Evolutionary conservation across 2,113 vertebrate species (phyloP), one percentile per base, ranked within the genome.

Genomic region (Hemichromis elongatus): DNA sequence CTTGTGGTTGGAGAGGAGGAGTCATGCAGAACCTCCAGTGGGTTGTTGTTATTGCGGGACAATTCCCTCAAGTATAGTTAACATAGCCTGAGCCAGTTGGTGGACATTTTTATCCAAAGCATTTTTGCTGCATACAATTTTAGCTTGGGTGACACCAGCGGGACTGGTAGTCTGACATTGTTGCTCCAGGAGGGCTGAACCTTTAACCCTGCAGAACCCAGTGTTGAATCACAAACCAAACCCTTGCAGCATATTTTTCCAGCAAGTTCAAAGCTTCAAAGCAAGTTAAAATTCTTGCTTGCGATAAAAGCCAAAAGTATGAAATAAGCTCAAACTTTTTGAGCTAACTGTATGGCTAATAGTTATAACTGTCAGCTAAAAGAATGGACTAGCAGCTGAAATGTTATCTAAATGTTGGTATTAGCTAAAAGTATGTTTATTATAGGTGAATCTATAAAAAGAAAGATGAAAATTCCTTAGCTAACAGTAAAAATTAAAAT

Each of bases 11-110:
- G 59, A 87, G 63, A 57, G 42, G 84, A 59, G 83, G 88, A 86
- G 66, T 81, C 89, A 86, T 77, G 89, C 77, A 85, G 55, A 87
- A 88, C 86, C 86, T 92, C 88, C 21, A 79, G 24, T 84, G 88
- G 90, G 80, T 81, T 85, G 78, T 79, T 89, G 90, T 91, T 93
- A 82, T 86, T 91, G 90, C 45, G 6, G 83, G 86, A 89, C 82
- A 83, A 91, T 90, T 92, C 93, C 92, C 92, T 84, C 28, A 87
- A 89, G 90, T 86, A 89, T 63, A 89, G 83, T 94, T 92, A 94
- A 90, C 89, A 89, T 85, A 79, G 85, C 85, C 26, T 8, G 24
- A 85, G 90, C 90, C 87, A 88, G 79, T 86, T 81, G 86, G 83
- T 68, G 86, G 88, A 86, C 91, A 61, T 88, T 94, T 93, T 91